Evolutionary conservation across 1,140 invertebrate genomes (phyloP).

Genomic region (Trinorchestia longiramus): DNA sequence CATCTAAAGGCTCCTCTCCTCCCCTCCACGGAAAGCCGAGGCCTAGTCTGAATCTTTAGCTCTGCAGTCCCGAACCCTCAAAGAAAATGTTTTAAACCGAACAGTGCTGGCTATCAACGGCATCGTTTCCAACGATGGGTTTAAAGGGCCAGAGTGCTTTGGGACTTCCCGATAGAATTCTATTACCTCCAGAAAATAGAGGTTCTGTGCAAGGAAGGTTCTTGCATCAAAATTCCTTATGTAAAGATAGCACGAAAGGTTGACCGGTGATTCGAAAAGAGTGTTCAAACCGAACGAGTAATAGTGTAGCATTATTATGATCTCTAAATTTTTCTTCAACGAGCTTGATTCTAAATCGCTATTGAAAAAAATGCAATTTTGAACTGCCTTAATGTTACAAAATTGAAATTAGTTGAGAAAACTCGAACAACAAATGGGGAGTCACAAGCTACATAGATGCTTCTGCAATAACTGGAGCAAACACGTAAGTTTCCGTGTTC

Average conservation of each 20-base stretch:
- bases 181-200: slow-evolving; percentile 1
- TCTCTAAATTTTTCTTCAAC: not conserved
- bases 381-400: not conserved
- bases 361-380: not conserved
- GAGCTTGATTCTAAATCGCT: not conserved
- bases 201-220: not conserved
- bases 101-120: not conserved
- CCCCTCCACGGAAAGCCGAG: too few relatives aligned
- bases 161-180: not conserved
- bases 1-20: too few relatives aligned
- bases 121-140: not conserved
- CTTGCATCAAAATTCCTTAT: not conserved
- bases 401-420: not conserved
- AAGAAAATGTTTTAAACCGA: not conserved
- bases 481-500: not conserved
- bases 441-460: not conserved
- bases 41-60: not conserved
- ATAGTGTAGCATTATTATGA: not conserved
- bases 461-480: not conserved
- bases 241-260: not conserved
- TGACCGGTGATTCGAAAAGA: not conserved
- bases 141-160: not conserved
- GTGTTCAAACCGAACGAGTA: not conserved
- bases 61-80: not conserved
- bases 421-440: not conserved